Percentiles rank a stretch among this genome's conserved stretches.
Conservation (phyloP, 1,140 invertebrate genomes). For the Dreissena polymorpha region DNA sequence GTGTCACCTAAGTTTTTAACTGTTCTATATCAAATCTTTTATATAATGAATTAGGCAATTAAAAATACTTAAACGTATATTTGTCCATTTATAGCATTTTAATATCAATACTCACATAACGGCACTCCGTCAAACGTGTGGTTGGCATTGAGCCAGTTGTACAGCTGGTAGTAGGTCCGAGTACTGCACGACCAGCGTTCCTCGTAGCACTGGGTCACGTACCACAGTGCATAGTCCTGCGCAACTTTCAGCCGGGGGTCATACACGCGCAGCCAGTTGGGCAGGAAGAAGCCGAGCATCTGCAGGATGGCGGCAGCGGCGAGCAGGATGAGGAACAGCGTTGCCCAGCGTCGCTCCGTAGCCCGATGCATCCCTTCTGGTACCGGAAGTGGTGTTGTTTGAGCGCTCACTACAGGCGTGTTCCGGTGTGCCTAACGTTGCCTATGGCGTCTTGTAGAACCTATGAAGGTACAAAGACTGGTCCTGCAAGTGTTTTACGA, state of each 20-base stretch:
- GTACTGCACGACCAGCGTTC: background rate
- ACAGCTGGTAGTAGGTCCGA: background rate
- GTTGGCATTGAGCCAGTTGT: background rate
- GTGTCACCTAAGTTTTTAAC: too few relatives aligned
- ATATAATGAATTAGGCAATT: too few relatives aligned
- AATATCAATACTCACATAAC: background rate
- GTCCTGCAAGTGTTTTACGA: too few relatives aligned
- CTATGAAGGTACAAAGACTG: too few relatives aligned
- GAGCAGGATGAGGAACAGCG: background rate
- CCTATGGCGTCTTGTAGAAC: too few relatives aligned
- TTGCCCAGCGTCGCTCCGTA: background rate
- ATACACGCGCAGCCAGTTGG: slow-evolving; percentile 4
- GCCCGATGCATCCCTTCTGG: background rate
- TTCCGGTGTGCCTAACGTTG: too few relatives aligned
- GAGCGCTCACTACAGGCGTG: too few relatives aligned
- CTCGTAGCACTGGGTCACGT: background rate
- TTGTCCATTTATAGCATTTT: too few relatives aligned
- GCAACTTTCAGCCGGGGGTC: background rate
- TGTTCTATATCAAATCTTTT: too few relatives aligned
- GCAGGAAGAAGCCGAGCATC: background rate
- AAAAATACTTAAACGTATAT: too few relatives aligned
- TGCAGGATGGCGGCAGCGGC: background rate
- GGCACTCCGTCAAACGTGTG: background rate
- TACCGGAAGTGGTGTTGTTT: too few relatives aligned
- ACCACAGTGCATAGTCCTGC: background rate